phyloP scores from a whole-genome alignment of 2,888 invertebrate genomes.

The Belgica antarctica region DNA sequence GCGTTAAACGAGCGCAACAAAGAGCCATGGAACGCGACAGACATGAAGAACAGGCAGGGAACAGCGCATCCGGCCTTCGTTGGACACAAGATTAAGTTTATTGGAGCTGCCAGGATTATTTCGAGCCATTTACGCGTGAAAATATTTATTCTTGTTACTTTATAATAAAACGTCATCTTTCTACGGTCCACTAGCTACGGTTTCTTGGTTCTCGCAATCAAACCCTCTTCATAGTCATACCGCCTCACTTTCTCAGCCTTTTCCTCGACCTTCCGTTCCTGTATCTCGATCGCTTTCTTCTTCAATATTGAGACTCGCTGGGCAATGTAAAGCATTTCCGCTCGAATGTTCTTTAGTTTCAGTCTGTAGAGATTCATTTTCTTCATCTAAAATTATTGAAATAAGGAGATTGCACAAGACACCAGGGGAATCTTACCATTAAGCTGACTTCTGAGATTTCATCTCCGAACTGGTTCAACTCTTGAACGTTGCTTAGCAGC shows the following conservation, averaged over 20 bases:
- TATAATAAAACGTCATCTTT: background rate
- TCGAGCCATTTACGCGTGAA: background rate
- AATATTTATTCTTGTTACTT: background rate
- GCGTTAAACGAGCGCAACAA: constrained; percentile 17
- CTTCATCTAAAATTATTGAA: constrained; percentile 31
- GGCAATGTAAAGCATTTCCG: constrained; percentile 26
- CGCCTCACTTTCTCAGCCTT: constrained; percentile 6
- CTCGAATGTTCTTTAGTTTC: constrained; percentile 10
- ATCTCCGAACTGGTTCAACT: background rate
- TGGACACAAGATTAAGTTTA: constrained; percentile 29
- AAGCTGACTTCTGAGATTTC: constrained; percentile 1
- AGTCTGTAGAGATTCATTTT: constrained; percentile 23
- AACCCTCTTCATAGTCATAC: constrained; percentile 6
- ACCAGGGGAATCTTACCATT: constrained; percentile 2
- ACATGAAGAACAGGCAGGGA: background rate
- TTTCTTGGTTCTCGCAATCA: constrained; percentile 23
- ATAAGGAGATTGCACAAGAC: background rate
- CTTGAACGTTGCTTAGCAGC: background rate
- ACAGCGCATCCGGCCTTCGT: background rate
- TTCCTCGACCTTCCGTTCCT: background rate
- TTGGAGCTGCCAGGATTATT: no score
- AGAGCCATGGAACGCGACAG: background rate
- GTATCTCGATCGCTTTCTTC: constrained; percentile 14
- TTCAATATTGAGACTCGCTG: background rate
- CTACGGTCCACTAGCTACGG: background rate